phyloP scores from a whole-genome alignment of 1,140 invertebrate genomes.

The Antheraea mylitta region DNA sequence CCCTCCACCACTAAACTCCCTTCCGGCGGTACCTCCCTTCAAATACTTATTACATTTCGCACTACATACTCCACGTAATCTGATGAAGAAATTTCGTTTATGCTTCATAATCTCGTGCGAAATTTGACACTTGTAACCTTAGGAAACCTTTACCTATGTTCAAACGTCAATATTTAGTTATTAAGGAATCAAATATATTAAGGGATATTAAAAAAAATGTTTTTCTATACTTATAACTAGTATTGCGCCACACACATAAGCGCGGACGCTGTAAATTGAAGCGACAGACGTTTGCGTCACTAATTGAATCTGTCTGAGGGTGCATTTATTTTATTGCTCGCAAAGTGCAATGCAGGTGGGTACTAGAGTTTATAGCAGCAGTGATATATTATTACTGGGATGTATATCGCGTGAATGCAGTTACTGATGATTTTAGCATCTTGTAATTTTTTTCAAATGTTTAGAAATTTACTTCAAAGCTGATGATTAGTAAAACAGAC shows the following conservation, averaged over 20 bases:
- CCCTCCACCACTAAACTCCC: constrained; percentile 42
- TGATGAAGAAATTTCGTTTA: constrained; percentile 71
- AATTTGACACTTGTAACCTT: constrained; percentile 11
- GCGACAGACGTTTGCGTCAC: constrained; percentile 4
- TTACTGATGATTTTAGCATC: not conserved
- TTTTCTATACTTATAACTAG: not conserved
- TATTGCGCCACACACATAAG: not conserved
- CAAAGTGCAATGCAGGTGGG: constrained; percentile 11
- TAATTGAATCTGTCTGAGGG: constrained; percentile 25
- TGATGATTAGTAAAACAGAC: no score
- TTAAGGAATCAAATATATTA: not conserved
- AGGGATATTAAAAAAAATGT: not conserved
- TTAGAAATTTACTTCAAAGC: not conserved
- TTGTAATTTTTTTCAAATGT: not conserved
- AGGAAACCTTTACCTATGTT: not conserved
- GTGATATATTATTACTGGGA: not conserved
- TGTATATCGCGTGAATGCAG: not conserved
- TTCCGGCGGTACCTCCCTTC: constrained; percentile 40
- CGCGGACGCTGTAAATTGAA: not conserved
- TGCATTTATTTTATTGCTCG: constrained; percentile 20
- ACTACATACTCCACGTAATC: constrained; percentile 72
- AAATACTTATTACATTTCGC: constrained; percentile 76
- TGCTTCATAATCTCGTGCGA: constrained; percentile 32
- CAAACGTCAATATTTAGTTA: no score
- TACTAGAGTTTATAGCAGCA: constrained; percentile 15